These are phyloP conservation scores for Holothuria leucospilota DNA, from an alignment of 53 echinoderm and acorn worm species.

Conservation along the genomic window DNA sequence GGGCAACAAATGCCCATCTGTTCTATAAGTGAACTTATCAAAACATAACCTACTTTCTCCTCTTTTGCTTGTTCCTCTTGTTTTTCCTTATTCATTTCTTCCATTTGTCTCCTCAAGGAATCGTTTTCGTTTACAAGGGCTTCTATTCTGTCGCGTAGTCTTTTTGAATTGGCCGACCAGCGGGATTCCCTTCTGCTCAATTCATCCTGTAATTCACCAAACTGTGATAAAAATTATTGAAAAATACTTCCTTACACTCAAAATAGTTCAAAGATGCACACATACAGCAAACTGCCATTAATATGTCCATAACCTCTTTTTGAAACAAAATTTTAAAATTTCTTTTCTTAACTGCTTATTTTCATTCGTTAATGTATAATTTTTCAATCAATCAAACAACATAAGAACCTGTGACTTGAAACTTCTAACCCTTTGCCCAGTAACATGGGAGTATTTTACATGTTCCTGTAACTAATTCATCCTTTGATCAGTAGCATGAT, in stretches of 20 bases:
- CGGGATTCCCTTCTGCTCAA: slow-evolving; percentile 82
- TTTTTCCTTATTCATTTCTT: slow-evolving; percentile 63
- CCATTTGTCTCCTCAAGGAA: slow-evolving; percentile 77
- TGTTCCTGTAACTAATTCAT: too few relatives aligned
- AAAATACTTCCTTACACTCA: too few relatives aligned
- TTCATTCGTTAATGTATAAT: too few relatives aligned
- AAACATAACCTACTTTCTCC: slow-evolving; percentile 34
- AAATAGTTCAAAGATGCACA: too few relatives aligned
- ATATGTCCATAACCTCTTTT: background rate
- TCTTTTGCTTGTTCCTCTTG: slow-evolving; percentile 73
- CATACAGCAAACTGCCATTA: too few relatives aligned
- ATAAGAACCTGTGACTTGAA: too few relatives aligned
- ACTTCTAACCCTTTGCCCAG: too few relatives aligned
- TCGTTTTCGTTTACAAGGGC: slow-evolving; percentile 76
- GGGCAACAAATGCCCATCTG: background rate
- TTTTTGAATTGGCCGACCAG: slow-evolving; percentile 77
- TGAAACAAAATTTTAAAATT: background rate
- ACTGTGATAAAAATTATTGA: slow-evolving; percentile 10
- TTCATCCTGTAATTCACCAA: slow-evolving; percentile 87
- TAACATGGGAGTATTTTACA: too few relatives aligned
- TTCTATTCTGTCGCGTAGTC: slow-evolving; percentile 75
- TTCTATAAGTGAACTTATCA: background rate
- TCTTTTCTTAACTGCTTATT: too few relatives aligned
- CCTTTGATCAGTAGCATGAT: too few relatives aligned
- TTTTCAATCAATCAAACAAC: too few relatives aligned